Base-by-base conservation (phyloP, 2,113 vertebrate species). In the Pterocles burchelli region DNA sequence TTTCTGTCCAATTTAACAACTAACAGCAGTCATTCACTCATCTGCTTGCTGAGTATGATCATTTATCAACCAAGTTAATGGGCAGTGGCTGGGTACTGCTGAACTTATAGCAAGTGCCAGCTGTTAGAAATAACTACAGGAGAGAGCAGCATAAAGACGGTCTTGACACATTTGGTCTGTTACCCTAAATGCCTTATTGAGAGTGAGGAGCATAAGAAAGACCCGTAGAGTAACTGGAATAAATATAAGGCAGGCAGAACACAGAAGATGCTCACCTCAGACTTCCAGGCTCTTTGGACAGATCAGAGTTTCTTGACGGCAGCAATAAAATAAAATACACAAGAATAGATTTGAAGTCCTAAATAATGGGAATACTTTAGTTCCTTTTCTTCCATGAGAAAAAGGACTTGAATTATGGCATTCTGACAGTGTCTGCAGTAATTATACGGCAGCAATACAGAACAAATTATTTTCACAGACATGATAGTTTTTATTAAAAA, bases 81-180 rank as follows among this genome's bases (percentile, higher is more conserved):
- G 46, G 18, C 20, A 84, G 54, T 22, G 49, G 59, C 62, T 80
- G 41, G 25, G 31, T 70, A 45, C 68, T 62, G 14, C 54, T n/a
- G 73, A 48, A 34, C 0, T 0, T 41, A 46, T 2, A 38, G n/a
- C 55, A 68, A 58, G 29, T 66, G 13, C 38, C 45, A 88, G 15
- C 14, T 61, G 25, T 54, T 43, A 81, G 63, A 84, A 86, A 70
- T 65, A 80, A 61, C 54, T 70, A 33, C 17, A 43, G 41, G 41
- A 43, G n/a, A n/a, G 24, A n/a, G 41, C 36, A 66, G 18, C 0
- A 0, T 49, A 54, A 90, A 51, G 22, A 57, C 6, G 18, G 17
- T 24, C 75, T 70, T 48, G 24, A 73, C 7, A 70, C 6, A 13
- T 52, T 68, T 88, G 34, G 7, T 67, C 38, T 72, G 7, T 57